Percentiles rank a stretch among this genome's conserved stretches.
These are phyloP conservation scores for Lordiphosa fenestrarum DNA, from an alignment of 2,888 invertebrate genomes.

Conservation along the genomic window DNA sequence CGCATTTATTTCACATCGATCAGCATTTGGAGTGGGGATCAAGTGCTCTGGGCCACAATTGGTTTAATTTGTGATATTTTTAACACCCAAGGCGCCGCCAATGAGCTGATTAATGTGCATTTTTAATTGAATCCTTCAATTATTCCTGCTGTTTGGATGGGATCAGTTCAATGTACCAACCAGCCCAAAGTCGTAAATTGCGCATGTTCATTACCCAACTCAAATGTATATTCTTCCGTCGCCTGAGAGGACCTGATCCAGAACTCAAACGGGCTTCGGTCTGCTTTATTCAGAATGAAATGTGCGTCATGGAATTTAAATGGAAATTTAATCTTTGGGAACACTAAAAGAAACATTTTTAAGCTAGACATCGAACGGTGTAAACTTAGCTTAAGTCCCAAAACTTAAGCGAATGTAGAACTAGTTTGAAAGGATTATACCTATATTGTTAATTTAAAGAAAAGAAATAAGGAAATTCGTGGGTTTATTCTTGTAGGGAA, in stretches of 20 bases:
- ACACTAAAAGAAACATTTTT: constrained; percentile 16
- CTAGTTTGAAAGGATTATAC: too few species aligned
- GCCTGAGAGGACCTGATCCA: constrained; percentile 9
- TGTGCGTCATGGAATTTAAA: constrained; percentile 30
- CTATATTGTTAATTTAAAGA: too few species aligned
- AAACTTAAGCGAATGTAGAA: too few species aligned
- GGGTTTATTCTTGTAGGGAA: too few species aligned
- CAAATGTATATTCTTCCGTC: constrained; percentile 8
- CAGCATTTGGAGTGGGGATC: constrained; percentile 32
- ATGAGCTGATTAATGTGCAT: constrained; percentile 25
- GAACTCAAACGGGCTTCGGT: constrained; percentile 19
- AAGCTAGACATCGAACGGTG: too few species aligned
- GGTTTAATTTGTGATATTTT: constrained; percentile 44
- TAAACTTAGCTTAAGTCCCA: too few species aligned
- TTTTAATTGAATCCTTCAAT: constrained; percentile 38
- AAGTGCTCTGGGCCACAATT: constrained; percentile 48
- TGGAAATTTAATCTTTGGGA: constrained; percentile 20
- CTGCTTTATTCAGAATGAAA: constrained; percentile 22
- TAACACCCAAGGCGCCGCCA: constrained; percentile 34
- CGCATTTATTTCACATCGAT: constrained; percentile 43
- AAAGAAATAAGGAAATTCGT: too few species aligned
- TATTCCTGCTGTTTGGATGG: neutral
- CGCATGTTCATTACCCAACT: constrained; percentile 29
- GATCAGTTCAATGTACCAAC: constrained; percentile 28
- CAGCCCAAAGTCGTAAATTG: constrained; percentile 30